A percentile compares a stretch with the other conserved stretches of the same genome.
Conservation (phyloP, 1,140 invertebrate genomes). For the Galendromus occidentalis region DNA sequence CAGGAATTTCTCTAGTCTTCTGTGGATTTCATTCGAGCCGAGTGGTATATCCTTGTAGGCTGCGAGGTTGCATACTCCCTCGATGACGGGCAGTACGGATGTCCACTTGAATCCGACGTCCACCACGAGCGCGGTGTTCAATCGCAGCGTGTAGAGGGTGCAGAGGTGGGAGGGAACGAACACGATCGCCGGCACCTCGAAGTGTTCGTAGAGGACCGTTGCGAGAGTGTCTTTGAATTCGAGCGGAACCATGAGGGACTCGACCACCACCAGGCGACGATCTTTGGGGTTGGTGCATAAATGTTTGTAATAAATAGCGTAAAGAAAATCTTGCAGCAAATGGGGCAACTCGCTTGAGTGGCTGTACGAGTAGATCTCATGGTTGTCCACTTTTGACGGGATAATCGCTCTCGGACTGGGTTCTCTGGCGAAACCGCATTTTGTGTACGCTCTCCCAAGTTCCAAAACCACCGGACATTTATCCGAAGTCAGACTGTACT, state of each 20-base stretch:
- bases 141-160: slow-evolving; percentile 50
- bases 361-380: slow-evolving; percentile 45
- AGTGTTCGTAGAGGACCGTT: slow-evolving; percentile 74
- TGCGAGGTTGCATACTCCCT: slow-evolving; percentile 58
- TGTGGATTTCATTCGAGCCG: slow-evolving; percentile 43
- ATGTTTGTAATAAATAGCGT: slow-evolving; percentile 69
- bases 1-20: slow-evolving; percentile 15
- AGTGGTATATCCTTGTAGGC: slow-evolving; percentile 54
- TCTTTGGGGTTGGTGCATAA: slow-evolving; percentile 79
- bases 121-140: slow-evolving; percentile 54
- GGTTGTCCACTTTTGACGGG: slow-evolving; percentile 47
- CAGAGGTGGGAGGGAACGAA: slow-evolving; percentile 58
- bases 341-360: slow-evolving; percentile 56
- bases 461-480: slow-evolving; percentile 74
- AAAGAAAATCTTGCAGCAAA: slow-evolving; percentile 66
- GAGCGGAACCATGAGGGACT: slow-evolving; percentile 63
- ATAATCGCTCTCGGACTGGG: slow-evolving; percentile 65
- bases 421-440: slow-evolving; percentile 79
- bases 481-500: slow-evolving; percentile 32
- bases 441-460: slow-evolving; percentile 75
- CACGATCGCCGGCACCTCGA: slow-evolving; percentile 49
- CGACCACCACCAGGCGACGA: slow-evolving; percentile 64
- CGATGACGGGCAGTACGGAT: slow-evolving; percentile 51
- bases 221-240: slow-evolving; percentile 62
- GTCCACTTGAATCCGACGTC: slow-evolving; percentile 71